Evolutionary conservation across 2,797 vertebrate species (phyloP).

Genomic region (Nyctibius grandis): DNA sequence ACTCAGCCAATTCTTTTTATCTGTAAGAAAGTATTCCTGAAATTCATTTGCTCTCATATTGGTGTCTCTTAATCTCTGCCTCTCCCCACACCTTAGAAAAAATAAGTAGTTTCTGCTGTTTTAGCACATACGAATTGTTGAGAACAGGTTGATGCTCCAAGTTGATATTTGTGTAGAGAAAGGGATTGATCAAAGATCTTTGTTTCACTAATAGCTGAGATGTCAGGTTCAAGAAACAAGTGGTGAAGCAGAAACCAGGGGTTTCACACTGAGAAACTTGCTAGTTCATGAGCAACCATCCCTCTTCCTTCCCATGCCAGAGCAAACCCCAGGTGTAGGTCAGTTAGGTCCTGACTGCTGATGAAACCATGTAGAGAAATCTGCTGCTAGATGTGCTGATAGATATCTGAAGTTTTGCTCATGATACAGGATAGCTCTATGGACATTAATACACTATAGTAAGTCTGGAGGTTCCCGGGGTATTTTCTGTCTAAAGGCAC

Average conservation of each 20-base stretch:
- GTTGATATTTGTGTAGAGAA: neutral
- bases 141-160: neutral
- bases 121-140: neutral
- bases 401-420: neutral
- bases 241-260: neutral
- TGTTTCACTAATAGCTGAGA: neutral
- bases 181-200: neutral
- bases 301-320: neutral
- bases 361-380: neutral
- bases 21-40: neutral
- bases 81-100: neutral
- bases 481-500: neutral
- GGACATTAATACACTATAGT: neutral
- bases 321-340: neutral
- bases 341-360: neutral
- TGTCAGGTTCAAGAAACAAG: neutral
- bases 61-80: neutral
- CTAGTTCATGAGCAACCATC: neutral
- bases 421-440: neutral
- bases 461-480: neutral
- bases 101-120: neutral
- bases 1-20: neutral
- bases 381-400: neutral
- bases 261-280: neutral
- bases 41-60: neutral